phyloP scores from a whole-genome alignment of 2,797 vertebrate genomes.

The Mycteria americana region DNA sequence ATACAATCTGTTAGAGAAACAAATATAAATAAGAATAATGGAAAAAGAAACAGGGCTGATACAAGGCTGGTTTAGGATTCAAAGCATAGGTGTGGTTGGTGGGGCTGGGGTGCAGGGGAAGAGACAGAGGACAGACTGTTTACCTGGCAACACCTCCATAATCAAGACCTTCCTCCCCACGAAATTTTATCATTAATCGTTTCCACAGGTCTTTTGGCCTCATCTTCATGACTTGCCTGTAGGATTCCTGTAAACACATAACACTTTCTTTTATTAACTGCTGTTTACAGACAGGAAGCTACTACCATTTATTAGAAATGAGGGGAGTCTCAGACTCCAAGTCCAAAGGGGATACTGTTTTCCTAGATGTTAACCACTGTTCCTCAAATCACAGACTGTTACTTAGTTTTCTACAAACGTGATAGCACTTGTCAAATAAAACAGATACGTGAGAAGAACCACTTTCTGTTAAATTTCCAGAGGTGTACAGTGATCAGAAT shows the following conservation, averaged over 20 bases:
- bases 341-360: not conserved
- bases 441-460: not conserved
- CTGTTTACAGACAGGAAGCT: not conserved
- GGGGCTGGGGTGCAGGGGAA: not conserved
- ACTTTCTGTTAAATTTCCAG: not conserved
- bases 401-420: not conserved
- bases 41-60: not conserved
- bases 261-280: not conserved
- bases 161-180: slow-evolving; percentile 95
- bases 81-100: not conserved
- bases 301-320: not conserved
- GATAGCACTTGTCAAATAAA: not conserved
- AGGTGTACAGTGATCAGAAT: not conserved
- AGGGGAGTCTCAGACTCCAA: not conserved
- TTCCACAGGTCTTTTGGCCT: slow-evolving; percentile 98
- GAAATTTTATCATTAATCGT: slow-evolving; percentile 98
- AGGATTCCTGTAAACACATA: slow-evolving; percentile 86
- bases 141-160: slow-evolving; percentile 97
- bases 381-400: not conserved
- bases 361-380: not conserved
- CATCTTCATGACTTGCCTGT: slow-evolving; percentile 99
- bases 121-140: not conserved
- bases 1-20: not conserved
- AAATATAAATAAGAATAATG: not conserved
- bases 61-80: not conserved